A percentile compares a stretch with the other conserved stretches of the same genome.
Conservation (phyloP, 2,797 vertebrate genomes). For the Macropodus opercularis region DNA sequence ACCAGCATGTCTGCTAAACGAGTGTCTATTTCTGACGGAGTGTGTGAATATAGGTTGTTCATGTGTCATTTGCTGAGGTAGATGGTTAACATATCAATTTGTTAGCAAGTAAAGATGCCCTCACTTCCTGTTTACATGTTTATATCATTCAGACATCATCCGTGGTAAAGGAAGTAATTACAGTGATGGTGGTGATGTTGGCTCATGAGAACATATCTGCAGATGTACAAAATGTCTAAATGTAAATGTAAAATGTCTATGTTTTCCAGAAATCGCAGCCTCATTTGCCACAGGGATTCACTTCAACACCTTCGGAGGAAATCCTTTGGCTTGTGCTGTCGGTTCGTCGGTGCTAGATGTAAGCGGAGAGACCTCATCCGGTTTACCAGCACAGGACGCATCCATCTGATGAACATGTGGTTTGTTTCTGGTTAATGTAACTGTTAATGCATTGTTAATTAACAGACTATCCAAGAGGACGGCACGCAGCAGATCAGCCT, state of each 20-base stretch:
- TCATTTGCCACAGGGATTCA: conserved; percentile 81
- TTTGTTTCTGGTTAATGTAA: not conserved
- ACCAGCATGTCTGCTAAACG: not conserved
- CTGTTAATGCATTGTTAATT: not conserved
- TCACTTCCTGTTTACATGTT: not conserved
- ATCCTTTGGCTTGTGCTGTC: conserved; percentile 85
- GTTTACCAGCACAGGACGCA: not conserved
- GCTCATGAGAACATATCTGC: too few relatives aligned
- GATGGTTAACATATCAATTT: conserved; percentile 1
- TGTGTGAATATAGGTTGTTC: not conserved
- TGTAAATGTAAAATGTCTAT: too few relatives aligned
- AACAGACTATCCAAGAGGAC: conserved; percentile 88
- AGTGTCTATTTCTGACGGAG: not conserved
- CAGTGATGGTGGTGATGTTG: too few relatives aligned
- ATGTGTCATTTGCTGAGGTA: conserved; percentile 1
- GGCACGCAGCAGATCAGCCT: conserved; percentile 83
- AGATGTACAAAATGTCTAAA: too few relatives aligned
- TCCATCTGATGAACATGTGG: not conserved
- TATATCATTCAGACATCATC: not conserved
- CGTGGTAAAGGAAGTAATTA: not conserved
- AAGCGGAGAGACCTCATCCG: conserved; percentile 30
- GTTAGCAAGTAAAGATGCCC: conserved; percentile 1
- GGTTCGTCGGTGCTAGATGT: conserved; percentile 92
- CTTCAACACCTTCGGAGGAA: conserved; percentile 95
- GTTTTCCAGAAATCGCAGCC: conserved; percentile 87